Base-by-base conservation (phyloP, 2,888 invertebrate species). In the Athripsodes cinereus region DNA sequence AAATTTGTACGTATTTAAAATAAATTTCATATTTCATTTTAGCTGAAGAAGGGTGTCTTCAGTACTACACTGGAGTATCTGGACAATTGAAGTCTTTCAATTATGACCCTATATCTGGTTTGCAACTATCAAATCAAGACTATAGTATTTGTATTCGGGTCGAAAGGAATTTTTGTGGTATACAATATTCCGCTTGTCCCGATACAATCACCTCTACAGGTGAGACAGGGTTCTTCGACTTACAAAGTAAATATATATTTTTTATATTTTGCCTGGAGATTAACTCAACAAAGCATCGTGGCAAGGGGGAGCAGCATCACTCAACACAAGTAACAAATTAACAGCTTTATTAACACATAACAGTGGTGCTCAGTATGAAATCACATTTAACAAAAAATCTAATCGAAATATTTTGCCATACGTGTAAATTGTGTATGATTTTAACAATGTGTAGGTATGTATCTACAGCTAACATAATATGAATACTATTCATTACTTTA, bases 61-160 rank as follows among this genome's bases (percentile, higher is more conserved):
- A 90, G 67, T 89, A 88, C 69, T 86, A 81, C 73, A 86, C 84
- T 0, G 90, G 92, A 0, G 88, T 92, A 1, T 86, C 88, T 16
- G 93, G 93, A 0, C 86, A 87, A 58, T 81, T 93, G 13, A 83
- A 83, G 44, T 91, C 92, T 2, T 94, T 89, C 72, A 94, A 94
- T 74, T 94, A 88, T 69, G 90, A 92, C 65, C 82, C 87, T 0
- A 76, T 77, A 0, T 81, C 80, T 0, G 92, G 92, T 0, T 74
- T 87, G 1, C 91, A 92, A 68, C 80, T 93, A 18, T 91, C 92
- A 57, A 92, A 92, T 71, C 92, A 93, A 70, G 92, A 93, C 71
- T 94, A 94, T 70, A 88, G 90, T 63, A 86, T 92, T 62, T 94
- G 93, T 70, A 81, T 93, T 44, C 75, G 93, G 26, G 87, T 86